Evolutionary conservation across 1,140 invertebrate species (phyloP).

Genomic region (Heterodera schachtii): DNA sequence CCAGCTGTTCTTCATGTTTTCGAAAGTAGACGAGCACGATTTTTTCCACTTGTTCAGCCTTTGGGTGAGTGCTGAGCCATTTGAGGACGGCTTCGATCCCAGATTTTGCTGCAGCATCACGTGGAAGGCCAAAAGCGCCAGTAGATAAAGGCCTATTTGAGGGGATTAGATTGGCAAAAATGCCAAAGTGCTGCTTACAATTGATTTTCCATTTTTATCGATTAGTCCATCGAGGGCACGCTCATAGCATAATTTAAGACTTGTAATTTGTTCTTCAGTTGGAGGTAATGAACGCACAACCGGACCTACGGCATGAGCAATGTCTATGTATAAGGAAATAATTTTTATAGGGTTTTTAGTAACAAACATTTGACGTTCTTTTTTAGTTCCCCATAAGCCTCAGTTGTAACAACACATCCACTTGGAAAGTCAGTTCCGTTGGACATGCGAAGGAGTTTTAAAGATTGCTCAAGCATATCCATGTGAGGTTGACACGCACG

Average conservation of each 20-base stretch:
- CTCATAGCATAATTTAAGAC: neutral
- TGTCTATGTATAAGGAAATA: too few species aligned
- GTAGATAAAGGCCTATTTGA: neutral
- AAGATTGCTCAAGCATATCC: neutral
- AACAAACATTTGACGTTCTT: neutral
- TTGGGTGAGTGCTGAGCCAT: neutral
- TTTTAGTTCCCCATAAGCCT: neutral
- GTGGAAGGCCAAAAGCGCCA: neutral
- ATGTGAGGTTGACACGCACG: neutral
- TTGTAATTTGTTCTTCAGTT: neutral
- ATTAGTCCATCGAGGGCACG: neutral
- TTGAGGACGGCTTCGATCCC: neutral
- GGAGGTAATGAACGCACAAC: neutral
- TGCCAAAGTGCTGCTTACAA: neutral
- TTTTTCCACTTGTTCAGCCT: neutral
- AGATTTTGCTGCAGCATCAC: neutral
- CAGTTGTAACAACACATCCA: neutral
- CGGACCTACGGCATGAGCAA: neutral
- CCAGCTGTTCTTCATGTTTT: neutral
- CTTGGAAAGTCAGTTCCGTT: neutral
- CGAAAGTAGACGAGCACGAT: neutral
- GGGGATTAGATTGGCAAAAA: neutral
- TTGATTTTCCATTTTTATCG: neutral
- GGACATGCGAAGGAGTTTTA: neutral
- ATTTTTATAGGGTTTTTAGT: too few species aligned